Evolutionary conservation across 2,113 vertebrate species (phyloP).

Genomic region (Cepphus grylle): DNA sequence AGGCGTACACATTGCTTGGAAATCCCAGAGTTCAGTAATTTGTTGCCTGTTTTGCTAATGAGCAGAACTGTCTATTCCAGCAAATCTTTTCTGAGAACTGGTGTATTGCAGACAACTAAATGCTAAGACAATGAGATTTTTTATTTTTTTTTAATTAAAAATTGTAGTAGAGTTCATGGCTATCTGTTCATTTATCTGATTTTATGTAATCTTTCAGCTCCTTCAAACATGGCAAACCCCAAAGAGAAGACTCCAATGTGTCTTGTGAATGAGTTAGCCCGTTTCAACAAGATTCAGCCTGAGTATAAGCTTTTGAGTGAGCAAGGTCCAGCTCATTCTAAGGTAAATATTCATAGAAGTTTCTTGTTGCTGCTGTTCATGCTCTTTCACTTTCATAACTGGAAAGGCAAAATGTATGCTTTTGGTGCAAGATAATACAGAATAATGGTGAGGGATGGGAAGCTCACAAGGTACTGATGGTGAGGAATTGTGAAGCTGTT

Average conservation of each 20-base stretch:
- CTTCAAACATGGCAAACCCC: constrained; percentile 96
- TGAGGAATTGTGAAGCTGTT: neutral
- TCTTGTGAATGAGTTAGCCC: constrained; percentile 98
- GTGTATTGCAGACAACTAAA: neutral
- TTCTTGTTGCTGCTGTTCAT: neutral
- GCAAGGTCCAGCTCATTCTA: constrained; percentile 92
- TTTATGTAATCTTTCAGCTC: constrained; percentile 75
- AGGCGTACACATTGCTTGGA: neutral
- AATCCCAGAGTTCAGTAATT: neutral
- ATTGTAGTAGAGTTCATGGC: neutral
- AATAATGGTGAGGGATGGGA: neutral
- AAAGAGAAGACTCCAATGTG: constrained; percentile 98
- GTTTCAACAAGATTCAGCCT: constrained; percentile 94
- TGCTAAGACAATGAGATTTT: neutral
- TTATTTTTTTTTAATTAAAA: neutral
- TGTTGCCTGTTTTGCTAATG: neutral
- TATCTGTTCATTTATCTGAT: neutral
- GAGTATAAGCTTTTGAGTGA: constrained; percentile 94
- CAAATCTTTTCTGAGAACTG: neutral
- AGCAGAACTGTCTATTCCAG: neutral
- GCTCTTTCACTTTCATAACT: neutral
- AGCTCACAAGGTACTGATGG: neutral
- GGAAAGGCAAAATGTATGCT: neutral
- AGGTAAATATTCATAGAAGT: constrained; percentile 72
- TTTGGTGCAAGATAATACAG: neutral